Evolutionary conservation across 2,888 invertebrate genomes (phyloP), one percentile per base, ranked within the genome.

Genomic region (Oeneis ivallda): DNA sequence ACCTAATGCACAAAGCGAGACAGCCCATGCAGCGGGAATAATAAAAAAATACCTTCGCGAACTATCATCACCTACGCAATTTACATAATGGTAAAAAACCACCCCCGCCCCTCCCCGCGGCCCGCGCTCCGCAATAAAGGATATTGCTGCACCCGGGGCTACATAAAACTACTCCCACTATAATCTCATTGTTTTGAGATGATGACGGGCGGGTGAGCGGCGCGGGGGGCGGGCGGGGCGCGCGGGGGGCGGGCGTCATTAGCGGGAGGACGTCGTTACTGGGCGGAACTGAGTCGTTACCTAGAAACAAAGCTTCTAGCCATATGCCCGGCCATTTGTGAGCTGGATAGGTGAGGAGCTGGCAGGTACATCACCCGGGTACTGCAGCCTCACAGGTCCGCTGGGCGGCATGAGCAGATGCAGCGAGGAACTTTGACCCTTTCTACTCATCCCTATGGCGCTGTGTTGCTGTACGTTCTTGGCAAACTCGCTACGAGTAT

Each of bases 251-350:
- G 75, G 77, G 73, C 65, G 79, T 84, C 87, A 84, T 89, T 87
- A 87, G 80, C 75, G 80, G 80, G 80, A 77, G 81, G 82, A 81
- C 82, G 76, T 90, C 89, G 79, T 90, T 88, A 89, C 81, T 72
- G 81, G 78, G 82, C 86, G 89, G 89, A 90, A 84, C 83, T 77
- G 73, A 78, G 76, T 85, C 88, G 87, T 88, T 87, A 87, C 78
- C 79, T 79, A 80, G 75, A 89, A 83, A 90, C 89, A 90, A 89
- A 86, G 89, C 79, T 76, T 70, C 70, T 70, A 70, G 80, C 80
- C 80, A 86, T 87, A 77, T 85, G 77, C 85, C 80, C 83, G 79
- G 85, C 84, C 87, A 86, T 83, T 85, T 84, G 79, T 76, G 73
- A 73, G 69, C 68, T 65, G 50, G 19, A 49, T 60, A 60, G 60